Conservation (phyloP, 1,140 invertebrate genomes). For the Aporrectodea caliginosa region DNA sequence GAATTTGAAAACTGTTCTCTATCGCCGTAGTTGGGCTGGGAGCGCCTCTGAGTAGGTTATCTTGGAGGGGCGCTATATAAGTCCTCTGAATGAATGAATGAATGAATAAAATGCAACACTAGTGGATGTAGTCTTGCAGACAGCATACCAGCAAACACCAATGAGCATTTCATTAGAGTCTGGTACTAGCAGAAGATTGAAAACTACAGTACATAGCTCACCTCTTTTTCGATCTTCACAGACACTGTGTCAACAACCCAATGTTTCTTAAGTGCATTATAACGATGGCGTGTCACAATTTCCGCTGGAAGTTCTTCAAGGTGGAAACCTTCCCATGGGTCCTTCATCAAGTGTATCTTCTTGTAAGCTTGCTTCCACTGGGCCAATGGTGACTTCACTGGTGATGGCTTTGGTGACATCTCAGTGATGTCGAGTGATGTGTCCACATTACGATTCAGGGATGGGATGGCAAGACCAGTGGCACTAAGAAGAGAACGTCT, state of each 20-base stretch:
- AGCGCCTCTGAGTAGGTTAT: no score
- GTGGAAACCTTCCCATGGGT: slow-evolving; percentile 49
- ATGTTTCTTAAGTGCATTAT: slow-evolving; percentile 45
- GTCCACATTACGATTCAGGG: background rate
- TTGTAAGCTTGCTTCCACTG: slow-evolving; percentile 32
- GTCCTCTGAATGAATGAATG: no score
- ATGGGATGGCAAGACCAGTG: background rate
- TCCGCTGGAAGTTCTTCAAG: slow-evolving; percentile 43
- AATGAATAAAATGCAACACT: no score
- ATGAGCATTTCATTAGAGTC: no score
- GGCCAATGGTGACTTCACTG: background rate
- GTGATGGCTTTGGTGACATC: background rate
- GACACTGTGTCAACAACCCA: slow-evolving; percentile 47
- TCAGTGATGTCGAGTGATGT: background rate
- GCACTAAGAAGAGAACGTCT: slow-evolving; percentile 12
- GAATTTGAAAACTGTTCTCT: no score
- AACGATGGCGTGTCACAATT: slow-evolving; percentile 44
- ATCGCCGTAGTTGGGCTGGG: no score
- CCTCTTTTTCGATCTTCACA: slow-evolving; percentile 49
- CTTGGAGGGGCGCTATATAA: no score
- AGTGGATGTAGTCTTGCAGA: no score
- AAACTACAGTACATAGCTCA: slow-evolving; percentile 28
- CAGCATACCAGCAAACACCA: no score
- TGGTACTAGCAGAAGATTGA: background rate
- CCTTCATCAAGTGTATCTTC: slow-evolving; percentile 35